Conservation (phyloP, 2,113 vertebrate genomes). For the Crotalus horridus region DNA sequence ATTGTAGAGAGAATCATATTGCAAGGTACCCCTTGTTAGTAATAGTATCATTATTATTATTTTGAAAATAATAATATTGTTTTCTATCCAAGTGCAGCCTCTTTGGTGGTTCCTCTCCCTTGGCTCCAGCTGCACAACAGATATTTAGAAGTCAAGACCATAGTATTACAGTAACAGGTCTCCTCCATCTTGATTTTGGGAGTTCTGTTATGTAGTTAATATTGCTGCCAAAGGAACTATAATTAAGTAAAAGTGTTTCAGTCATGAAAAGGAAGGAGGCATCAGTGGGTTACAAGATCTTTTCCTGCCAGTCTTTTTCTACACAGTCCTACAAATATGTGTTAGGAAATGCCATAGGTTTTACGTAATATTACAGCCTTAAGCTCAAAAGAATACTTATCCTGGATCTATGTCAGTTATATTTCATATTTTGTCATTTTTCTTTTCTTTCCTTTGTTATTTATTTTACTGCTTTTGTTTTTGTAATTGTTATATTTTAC, state of each 20-base stretch:
- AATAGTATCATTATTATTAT: not conserved
- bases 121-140: not conserved
- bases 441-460: not conserved
- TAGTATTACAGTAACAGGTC: not conserved
- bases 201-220: not conserved
- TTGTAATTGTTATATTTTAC: not conserved
- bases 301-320: not conserved
- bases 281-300: not conserved
- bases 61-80: not conserved
- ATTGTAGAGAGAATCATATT: not conserved
- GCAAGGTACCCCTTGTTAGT: not conserved
- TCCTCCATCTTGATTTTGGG: not conserved
- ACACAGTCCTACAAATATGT: not conserved
- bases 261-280: not conserved
- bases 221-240: not conserved
- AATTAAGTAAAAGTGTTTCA: not conserved
- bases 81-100: not conserved
- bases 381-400: not conserved
- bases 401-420: not conserved
- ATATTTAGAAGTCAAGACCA: not conserved
- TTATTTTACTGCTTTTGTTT: not conserved
- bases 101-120: not conserved
- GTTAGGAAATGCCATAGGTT: not conserved
- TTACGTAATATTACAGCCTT: not conserved
- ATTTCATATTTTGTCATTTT: not conserved